A percentile compares a stretch with the other conserved stretches of the same genome.
Evolutionary conservation across 2,888 invertebrate genomes (phyloP).

Genomic region (Seira sanloemensis): DNA sequence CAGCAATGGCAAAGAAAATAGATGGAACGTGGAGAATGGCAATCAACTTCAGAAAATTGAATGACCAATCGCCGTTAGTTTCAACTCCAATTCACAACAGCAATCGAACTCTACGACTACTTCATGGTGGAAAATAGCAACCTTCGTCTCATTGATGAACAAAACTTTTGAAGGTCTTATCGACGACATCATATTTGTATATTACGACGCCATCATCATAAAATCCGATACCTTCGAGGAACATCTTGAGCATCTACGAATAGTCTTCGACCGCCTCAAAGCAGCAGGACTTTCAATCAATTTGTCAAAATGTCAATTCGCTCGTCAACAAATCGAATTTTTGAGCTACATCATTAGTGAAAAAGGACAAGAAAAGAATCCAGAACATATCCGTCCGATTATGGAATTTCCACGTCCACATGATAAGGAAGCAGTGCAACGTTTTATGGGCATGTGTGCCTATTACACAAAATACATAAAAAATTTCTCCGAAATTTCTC

Average conservation of each 20-base stretch:
- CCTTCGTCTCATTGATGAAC: too few species aligned
- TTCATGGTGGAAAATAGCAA: too few species aligned
- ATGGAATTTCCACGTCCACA: constrained; percentile 50
- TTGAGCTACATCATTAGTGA: constrained; percentile 72
- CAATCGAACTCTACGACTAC: too few species aligned
- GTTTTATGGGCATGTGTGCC: constrained; percentile 71
- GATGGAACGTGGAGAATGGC: too few species aligned
- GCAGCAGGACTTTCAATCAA: background rate
- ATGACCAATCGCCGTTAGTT: too few species aligned
- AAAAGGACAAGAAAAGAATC: constrained; percentile 52
- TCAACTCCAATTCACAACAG: too few species aligned
- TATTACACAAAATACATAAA: constrained; percentile 69
- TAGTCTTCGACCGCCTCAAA: background rate
- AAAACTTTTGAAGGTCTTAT: too few species aligned
- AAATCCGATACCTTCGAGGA: too few species aligned
- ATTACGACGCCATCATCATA: too few species aligned
- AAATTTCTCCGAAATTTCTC: constrained; percentile 63
- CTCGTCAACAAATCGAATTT: background rate
- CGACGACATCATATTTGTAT: too few species aligned
- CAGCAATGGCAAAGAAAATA: too few species aligned
- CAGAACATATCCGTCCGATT: constrained; percentile 57
- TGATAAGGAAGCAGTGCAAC: constrained; percentile 52
- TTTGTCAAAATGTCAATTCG: background rate
- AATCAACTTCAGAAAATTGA: too few species aligned
- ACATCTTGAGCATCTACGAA: background rate